Evolutionary conservation across 2,888 invertebrate genomes (phyloP), one percentile per base, ranked within the genome.

Genomic region (Parnassius mnemosyne): DNA sequence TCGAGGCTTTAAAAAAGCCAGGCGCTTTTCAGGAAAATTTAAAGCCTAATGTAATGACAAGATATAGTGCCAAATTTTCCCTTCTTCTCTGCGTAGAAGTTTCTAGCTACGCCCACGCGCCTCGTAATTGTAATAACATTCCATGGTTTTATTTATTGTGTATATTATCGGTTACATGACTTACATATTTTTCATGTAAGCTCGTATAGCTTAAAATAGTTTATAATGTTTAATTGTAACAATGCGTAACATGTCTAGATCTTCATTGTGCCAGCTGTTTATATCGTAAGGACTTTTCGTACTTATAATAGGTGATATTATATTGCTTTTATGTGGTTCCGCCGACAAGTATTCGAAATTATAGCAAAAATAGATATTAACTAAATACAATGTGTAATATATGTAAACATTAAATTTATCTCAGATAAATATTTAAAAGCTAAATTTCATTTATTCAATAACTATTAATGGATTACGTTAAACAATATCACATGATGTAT

Each of bases 111-210:
- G 41, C 41, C 50, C n/a, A 16, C 57, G 57, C 16, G 46, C 12
- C 46, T 53, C 56, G 63, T 60, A 53, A 57, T 60, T 60, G 7
- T 85, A 83, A 83, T 83, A 85, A 90, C 90, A 91, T 91, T 91
- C 90, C 90, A 91, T 88, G 87, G 85, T 89, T 84, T 89, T 86
- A 91, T 89, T 91, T 91, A 91, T 91, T 91, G 84, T 91, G 88
- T 90, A 90, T 87, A 89, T 88, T 88, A 80, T 86, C 82, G 75
- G 81, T 81, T 79, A 73, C 79, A 77, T 78, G 78, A 71, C 87
- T 77, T 89, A 89, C 90, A 90, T 90, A 87, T 91, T 89, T 86
- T 89, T 88, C 83, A 85, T 90, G 89, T 90, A 82, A 84, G 82
- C 63, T 78, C 79, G 76, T 78, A 76, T 82, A 81, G 81, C 81